Percentiles rank a stretch among this genome's conserved stretches.
These are phyloP conservation scores for Cheiracanthium punctorium DNA, from an alignment of 2,888 invertebrate species.

Conservation along the genomic window DNA sequence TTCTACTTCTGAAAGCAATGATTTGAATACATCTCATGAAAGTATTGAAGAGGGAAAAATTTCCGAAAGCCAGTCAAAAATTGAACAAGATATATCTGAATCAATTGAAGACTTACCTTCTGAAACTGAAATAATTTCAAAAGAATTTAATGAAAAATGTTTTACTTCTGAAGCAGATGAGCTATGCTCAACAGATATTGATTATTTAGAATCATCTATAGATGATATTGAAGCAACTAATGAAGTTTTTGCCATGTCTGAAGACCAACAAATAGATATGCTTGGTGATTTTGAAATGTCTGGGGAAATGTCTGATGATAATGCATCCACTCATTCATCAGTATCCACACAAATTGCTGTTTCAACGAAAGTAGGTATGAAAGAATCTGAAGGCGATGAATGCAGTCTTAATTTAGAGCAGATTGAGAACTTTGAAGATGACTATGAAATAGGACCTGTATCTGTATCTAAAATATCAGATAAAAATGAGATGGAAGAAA, in stretches of 20 bases:
- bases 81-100: too few species aligned
- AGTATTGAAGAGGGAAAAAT: too few species aligned
- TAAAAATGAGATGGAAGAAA: not conserved
- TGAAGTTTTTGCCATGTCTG: too few species aligned
- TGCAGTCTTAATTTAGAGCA: not conserved
- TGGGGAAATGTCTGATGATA: conserved; percentile 36
- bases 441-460: not conserved
- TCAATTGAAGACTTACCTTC: too few species aligned
- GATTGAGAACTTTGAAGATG: not conserved
- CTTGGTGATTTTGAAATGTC: conserved; percentile 1
- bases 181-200: too few species aligned
- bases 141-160: too few species aligned
- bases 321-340: conserved; percentile 43
- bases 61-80: too few species aligned
- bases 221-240: not conserved
- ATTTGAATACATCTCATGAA: too few species aligned
- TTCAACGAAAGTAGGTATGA: conserved; percentile 15
- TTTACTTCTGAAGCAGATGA: too few species aligned
- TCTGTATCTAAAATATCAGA: not conserved
- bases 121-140: too few species aligned
- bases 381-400: conserved; percentile 31
- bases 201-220: too few species aligned
- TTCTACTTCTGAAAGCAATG: too few species aligned
- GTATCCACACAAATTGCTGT: conserved; percentile 50
- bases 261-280: not conserved